phyloP scores from a whole-genome alignment of 2,113 vertebrate species.

The Clupea harengus region DNA sequence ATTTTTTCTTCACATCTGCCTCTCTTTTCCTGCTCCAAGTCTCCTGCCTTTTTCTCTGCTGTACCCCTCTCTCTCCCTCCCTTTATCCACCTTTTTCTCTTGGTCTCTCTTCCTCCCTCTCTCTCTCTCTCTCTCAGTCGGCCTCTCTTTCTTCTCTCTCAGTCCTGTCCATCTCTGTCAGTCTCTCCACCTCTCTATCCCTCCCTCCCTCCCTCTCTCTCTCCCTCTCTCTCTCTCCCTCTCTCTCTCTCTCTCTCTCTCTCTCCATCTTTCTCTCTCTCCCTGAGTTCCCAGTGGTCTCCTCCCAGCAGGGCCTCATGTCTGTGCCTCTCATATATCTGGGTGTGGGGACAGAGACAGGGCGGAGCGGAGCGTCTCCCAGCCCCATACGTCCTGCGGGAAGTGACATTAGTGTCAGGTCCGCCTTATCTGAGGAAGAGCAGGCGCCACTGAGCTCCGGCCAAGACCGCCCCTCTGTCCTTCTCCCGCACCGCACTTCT shows the following conservation, averaged over 20 bases:
- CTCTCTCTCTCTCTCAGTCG: not conserved
- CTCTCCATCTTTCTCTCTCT: not conserved
- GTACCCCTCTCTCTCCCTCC: not conserved
- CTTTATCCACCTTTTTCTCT: not conserved
- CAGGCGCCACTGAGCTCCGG: constrained; percentile 59
- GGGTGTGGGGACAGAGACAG: not conserved
- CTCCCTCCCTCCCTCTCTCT: not conserved
- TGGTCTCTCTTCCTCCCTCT: not conserved
- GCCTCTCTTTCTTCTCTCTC: not conserved
- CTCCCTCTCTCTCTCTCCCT: not conserved
- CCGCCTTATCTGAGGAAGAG: constrained; percentile 67
- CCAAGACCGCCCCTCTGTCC: constrained; percentile 53
- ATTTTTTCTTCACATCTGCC: not conserved
- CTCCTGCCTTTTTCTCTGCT: not conserved
- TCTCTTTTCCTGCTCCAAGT: not conserved
- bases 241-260: not conserved
- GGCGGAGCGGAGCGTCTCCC: not conserved
- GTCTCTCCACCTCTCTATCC: not conserved
- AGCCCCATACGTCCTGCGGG: constrained; percentile 55
- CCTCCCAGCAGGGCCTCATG: not conserved
- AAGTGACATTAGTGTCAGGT: constrained; percentile 70
- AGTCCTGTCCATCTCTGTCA: not conserved
- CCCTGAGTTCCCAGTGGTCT: not conserved
- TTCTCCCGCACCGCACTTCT: constrained; percentile 6
- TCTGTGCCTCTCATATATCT: not conserved